Conservation (phyloP, 2,888 invertebrate genomes). For the Caenorhabditis virilis region DNA sequence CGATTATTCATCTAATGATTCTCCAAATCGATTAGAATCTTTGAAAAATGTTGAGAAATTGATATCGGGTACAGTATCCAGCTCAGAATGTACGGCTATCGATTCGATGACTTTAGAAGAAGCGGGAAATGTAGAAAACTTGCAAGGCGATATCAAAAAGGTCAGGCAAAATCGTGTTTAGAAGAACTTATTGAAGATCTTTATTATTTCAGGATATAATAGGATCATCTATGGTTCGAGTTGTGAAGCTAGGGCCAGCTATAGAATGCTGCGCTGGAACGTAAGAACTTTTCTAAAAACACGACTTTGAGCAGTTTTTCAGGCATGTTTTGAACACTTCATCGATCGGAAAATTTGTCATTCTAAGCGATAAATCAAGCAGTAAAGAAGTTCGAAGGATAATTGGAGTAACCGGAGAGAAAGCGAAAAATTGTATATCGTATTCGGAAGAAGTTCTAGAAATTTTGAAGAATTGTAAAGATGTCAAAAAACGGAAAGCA, state of each 20-base stretch:
- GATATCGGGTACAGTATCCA: too few relatives aligned
- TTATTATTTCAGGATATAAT: constrained; percentile 16
- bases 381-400: constrained; percentile 23
- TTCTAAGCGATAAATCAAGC: constrained; percentile 30
- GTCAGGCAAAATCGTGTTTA: neutral
- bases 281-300: constrained; percentile 10
- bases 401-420: constrained; percentile 22
- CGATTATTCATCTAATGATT: constrained; percentile 18
- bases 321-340: constrained; percentile 24
- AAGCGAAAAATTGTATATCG: constrained; percentile 13
- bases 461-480: constrained; percentile 2
- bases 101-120: constrained; percentile 7
- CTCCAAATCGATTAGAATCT: constrained; percentile 5
- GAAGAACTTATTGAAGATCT: neutral
- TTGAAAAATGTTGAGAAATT: constrained; percentile 10
- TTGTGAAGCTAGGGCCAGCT: constrained; percentile 10
- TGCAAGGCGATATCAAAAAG: constrained; percentile 23
- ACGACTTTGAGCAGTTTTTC: neutral
- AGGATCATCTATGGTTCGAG: constrained; percentile 7
- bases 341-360: constrained; percentile 12
- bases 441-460: constrained; percentile 5
- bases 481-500: constrained; percentile 4
- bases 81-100: too few relatives aligned
- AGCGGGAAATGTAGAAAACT: constrained; percentile 11
- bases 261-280: constrained; percentile 38